These are phyloP conservation scores for Lepidochrysops patricia DNA, from an alignment of 2,888 invertebrate genomes.

Conservation along the genomic window DNA sequence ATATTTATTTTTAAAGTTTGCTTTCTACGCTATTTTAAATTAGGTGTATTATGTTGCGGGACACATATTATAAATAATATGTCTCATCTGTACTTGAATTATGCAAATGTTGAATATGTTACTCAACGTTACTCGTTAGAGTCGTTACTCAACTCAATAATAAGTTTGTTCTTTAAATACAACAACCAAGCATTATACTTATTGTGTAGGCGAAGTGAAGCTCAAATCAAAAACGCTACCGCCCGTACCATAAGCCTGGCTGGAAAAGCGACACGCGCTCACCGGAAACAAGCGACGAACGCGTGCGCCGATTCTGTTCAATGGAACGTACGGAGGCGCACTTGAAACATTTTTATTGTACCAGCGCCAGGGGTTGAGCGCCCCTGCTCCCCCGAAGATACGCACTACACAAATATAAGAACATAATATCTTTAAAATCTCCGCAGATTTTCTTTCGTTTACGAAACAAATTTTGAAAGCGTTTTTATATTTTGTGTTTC, in stretches of 20 bases:
- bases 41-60: too few species aligned
- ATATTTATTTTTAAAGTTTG: too few species aligned
- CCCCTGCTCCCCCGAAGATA: slow-evolving; percentile 39
- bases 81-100: too few species aligned
- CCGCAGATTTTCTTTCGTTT: not conserved
- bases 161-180: too few species aligned
- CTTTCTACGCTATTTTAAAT: too few species aligned
- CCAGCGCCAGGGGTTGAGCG: slow-evolving; percentile 37
- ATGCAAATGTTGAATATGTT: too few species aligned
- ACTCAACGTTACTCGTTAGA: too few species aligned
- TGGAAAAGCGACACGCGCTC: slow-evolving; percentile 47
- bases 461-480: not conserved
- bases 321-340: slow-evolving; percentile 70
- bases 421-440: not conserved
- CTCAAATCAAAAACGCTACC: slow-evolving; percentile 19
- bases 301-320: slow-evolving; percentile 63
- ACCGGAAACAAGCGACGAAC: slow-evolving; percentile 55
- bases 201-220: too few species aligned
- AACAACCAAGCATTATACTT: too few species aligned
- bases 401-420: not conserved
- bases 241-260: slow-evolving; percentile 23
- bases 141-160: too few species aligned
- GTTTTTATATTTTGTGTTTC: not conserved
- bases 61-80: too few species aligned
- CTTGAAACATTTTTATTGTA: slow-evolving; percentile 72